Evolutionary conservation across 2,888 invertebrate species (phyloP), one percentile per base, ranked within the genome.

Genomic region (Hyposoter didymator): DNA sequence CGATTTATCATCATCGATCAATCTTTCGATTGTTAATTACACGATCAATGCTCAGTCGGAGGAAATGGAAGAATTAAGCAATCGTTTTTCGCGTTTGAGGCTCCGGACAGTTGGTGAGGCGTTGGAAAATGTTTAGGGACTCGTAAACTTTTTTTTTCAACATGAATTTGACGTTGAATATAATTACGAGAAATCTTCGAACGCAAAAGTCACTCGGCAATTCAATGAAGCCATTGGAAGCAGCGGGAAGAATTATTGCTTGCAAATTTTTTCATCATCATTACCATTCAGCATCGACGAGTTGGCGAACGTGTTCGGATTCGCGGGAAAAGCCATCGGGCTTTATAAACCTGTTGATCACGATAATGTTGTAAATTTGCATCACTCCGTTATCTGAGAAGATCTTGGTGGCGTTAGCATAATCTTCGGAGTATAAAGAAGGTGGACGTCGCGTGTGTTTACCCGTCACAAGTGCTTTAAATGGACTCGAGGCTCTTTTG

Each of bases 321-420:
- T n/a, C 17, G 66, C 88, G 86, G 90, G 89, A 59, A 90, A 90
- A 90, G 89, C 90, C 90, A 91, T 91, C 90, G 88, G 88, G 88
- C 89, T 90, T 90, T 91, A 90, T 90, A 91, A 76, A 91, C 91
- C 91, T 90, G 91, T 91, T 92, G 90, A 92, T 92, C 89, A 91
- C 90, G 90, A 91, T 91, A 90, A 91, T 92, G 89, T 90, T 89
- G 89, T 89, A 88, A 90, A 90, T 90, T 90, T 91, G 90, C 91
- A 91, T 90, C 89, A 89, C 89, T 88, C 90, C 59, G 90, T 91
- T 90, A 83, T 88, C 86, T 78, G 78, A 86, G 43, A n/a, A 88
- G 89, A 89, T 88, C 88, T 87, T 81, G 81, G 86, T 89, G 32
- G 88, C 88, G 82, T 32, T 64, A 70, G 73, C 75, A 79, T 72